Percentiles rank a stretch among this genome's conserved stretches.
Evolutionary conservation across 1,140 invertebrate genomes (phyloP).

Genomic region (Lordiphosa mommai): DNA sequence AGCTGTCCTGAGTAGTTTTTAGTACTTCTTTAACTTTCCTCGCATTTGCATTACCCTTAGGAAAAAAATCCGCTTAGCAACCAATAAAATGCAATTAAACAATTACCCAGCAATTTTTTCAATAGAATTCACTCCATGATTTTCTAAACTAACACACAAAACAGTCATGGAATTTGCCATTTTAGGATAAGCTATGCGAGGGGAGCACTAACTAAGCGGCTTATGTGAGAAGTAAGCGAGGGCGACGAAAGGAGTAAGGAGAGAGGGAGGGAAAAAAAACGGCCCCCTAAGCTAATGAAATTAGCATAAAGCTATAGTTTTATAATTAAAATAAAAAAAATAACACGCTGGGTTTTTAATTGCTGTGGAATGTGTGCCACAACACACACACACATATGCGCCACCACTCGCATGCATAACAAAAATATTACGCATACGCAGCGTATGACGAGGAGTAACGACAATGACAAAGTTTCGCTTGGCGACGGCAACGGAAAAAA

Average conservation of each 20-base stretch:
- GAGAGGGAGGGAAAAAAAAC: not conserved
- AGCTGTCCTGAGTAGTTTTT: no score
- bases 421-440: slow-evolving; percentile 60
- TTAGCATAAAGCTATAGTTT: slow-evolving; percentile 55
- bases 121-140: slow-evolving; percentile 8
- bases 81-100: slow-evolving; percentile 58
- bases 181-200: no score
- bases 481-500: slow-evolving; percentile 25
- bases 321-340: slow-evolving; percentile 63
- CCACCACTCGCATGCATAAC: slow-evolving; percentile 51
- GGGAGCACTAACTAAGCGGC: slow-evolving; percentile 22
- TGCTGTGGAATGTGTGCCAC: slow-evolving; percentile 43
- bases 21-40: no score
- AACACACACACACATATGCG: slow-evolving; percentile 19
- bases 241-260: not conserved
- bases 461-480: slow-evolving; percentile 48
- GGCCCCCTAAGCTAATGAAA: slow-evolving; percentile 9
- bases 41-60: no score
- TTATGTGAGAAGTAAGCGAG: slow-evolving; percentile 2
- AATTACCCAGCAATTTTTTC: slow-evolving; percentile 42
- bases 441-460: slow-evolving; percentile 33
- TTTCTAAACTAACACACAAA: slow-evolving; percentile 1
- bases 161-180: slow-evolving; percentile 14
- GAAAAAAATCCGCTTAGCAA: slow-evolving; percentile 36
- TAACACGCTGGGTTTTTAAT: slow-evolving; percentile 44